Conservation (phyloP, 1,140 invertebrate species). For the Eumaeus atala region DNA sequence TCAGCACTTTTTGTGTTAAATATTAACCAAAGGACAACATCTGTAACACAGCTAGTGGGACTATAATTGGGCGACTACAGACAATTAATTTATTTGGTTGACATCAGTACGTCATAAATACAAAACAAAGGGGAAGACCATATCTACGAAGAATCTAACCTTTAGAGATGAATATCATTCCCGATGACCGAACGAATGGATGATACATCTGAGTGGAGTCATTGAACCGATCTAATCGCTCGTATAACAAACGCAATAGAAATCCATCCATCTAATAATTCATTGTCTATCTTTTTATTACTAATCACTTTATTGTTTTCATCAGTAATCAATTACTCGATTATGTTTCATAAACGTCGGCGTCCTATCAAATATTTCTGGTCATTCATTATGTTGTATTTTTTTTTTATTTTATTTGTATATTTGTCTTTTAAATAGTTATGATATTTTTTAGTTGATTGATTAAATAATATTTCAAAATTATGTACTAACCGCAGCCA, state of each 20-base stretch:
- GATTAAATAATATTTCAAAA: too few relatives aligned
- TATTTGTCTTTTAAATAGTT: too few relatives aligned
- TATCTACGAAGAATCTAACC: constrained; percentile 39
- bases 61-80: too few relatives aligned
- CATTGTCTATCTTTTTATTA: constrained; percentile 66
- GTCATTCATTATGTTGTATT: constrained; percentile 45
- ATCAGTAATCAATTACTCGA: constrained; percentile 67
- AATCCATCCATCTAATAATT: constrained; percentile 58
- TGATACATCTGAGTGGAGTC: constrained; percentile 46
- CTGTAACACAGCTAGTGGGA: too few relatives aligned
- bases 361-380: constrained; percentile 39
- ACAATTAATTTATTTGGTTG: too few relatives aligned
- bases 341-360: constrained; percentile 60
- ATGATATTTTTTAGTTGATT: too few relatives aligned
- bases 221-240: constrained; percentile 16
- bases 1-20: too few relatives aligned
- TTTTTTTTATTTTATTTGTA: constrained; percentile 3
- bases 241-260: constrained; percentile 42
- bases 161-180: constrained; percentile 60
- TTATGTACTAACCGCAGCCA: too few relatives aligned
- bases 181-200: constrained; percentile 65
- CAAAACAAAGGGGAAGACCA: too few relatives aligned
- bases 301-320: constrained; percentile 69
- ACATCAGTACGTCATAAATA: too few relatives aligned
- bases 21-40: too few relatives aligned